These are phyloP conservation scores for Laspeyria flexula DNA, from an alignment of 2,888 invertebrate genomes.

Conservation along the genomic window DNA sequence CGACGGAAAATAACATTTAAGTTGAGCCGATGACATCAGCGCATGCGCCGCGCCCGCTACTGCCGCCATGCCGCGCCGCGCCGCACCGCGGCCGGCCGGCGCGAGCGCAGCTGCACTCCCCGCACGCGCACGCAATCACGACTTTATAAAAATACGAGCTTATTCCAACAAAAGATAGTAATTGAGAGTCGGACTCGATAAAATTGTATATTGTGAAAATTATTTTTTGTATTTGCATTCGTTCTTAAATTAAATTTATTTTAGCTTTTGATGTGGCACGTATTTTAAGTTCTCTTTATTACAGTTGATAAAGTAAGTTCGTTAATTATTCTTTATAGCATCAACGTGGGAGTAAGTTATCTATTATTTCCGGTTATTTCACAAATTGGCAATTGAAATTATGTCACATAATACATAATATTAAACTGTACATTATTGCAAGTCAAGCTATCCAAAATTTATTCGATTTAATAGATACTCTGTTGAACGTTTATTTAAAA, in stretches of 20 bases:
- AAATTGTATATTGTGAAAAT: slow-evolving; percentile 1
- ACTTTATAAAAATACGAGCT: slow-evolving; percentile 35
- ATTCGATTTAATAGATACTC: too few relatives aligned
- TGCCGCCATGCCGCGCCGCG: slow-evolving; percentile 30
- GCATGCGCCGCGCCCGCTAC: slow-evolving; percentile 63
- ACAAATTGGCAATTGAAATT: too few relatives aligned
- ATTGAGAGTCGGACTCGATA: background rate
- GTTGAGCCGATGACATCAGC: slow-evolving; percentile 83
- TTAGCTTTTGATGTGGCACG: too few relatives aligned
- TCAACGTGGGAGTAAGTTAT: too few relatives aligned
- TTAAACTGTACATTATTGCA: too few relatives aligned
- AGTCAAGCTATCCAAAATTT: too few relatives aligned
- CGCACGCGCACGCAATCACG: slow-evolving; percentile 58
- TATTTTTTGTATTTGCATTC: background rate
- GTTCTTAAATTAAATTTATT: too few relatives aligned
- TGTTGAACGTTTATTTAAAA: background rate
- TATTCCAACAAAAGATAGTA: slow-evolving; percentile 25
- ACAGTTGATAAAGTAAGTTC: too few relatives aligned
- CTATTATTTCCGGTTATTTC: too few relatives aligned
- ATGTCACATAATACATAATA: too few relatives aligned
- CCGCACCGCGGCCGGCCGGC: slow-evolving; percentile 55
- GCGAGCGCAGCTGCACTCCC: slow-evolving; percentile 52
- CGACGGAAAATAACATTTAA: slow-evolving; percentile 82
- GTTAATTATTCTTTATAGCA: too few relatives aligned
- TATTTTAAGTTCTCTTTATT: too few relatives aligned